Conservation (phyloP, 2,888 invertebrate species). For the Lithodes maja region DNA sequence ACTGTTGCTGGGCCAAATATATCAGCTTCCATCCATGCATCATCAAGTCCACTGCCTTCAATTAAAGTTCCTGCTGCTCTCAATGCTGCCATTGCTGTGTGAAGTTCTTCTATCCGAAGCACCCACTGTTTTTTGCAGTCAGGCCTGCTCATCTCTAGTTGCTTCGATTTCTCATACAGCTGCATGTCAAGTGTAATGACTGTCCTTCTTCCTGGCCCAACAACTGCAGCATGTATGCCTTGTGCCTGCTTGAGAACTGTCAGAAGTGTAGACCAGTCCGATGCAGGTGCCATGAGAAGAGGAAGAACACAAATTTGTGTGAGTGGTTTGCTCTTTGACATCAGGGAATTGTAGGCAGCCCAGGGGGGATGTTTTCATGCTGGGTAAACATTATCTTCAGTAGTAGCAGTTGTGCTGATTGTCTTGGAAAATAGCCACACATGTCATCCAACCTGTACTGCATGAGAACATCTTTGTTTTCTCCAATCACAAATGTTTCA, state of each 20-base stretch:
- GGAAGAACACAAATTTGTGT: not conserved
- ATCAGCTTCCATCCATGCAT: conserved; percentile 16
- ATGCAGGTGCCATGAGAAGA: conserved; percentile 11
- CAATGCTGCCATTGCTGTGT: conserved; percentile 25
- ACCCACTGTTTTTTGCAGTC: conserved; percentile 22
- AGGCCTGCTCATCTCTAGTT: conserved; percentile 13
- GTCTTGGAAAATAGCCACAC: not conserved
- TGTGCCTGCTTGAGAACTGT: conserved; percentile 6
- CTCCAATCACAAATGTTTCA: conserved; percentile 5
- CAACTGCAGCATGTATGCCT: conserved; percentile 1
- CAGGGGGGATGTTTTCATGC: not conserved
- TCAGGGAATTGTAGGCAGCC: not conserved
- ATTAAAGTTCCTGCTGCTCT: not conserved
- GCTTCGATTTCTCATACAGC: conserved; percentile 15
- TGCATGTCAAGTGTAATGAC: conserved; percentile 27
- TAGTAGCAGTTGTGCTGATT: not conserved
- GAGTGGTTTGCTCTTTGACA: conserved; percentile 8
- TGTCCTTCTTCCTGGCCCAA: conserved; percentile 12
- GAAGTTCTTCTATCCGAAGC: conserved; percentile 10
- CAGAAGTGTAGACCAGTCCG: conserved; percentile 22
- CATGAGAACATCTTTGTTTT: not conserved
- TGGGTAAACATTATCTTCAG: not conserved
- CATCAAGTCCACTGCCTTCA: not conserved
- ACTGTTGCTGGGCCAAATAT: conserved; percentile 22
- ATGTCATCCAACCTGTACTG: not conserved